phyloP scores from a whole-genome alignment of 92 coral and sea anemone genomes.

The Nematostella vectensis region DNA sequence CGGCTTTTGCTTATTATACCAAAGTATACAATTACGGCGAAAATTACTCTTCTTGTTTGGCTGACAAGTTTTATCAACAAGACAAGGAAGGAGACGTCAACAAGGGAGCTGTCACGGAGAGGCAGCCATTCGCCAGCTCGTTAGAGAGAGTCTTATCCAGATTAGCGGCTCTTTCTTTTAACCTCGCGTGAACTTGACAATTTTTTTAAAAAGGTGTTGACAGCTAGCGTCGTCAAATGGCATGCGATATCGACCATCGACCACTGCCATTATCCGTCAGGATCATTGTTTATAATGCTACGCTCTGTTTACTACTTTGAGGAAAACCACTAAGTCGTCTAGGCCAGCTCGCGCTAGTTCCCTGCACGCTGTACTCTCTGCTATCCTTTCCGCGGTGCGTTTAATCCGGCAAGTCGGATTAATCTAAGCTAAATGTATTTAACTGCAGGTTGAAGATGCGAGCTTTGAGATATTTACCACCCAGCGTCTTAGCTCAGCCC shows the following conservation, averaged over 20 bases:
- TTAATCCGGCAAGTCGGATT: no score
- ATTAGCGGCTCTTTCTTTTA: no score
- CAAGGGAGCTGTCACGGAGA: no score
- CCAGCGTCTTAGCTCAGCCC: not conserved
- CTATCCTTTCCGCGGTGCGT: no score
- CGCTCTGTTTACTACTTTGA: constrained; percentile 5
- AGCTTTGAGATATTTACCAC: not conserved
- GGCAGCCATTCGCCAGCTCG: no score
- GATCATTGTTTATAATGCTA: constrained; percentile 2
- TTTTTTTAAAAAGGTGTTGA: not conserved
- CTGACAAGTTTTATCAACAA: constrained; percentile 2
- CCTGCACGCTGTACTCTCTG: no score
- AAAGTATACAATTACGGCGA: constrained; percentile 4
- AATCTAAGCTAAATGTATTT: not conserved
- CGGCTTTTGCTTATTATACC: no score
- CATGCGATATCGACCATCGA: not conserved
- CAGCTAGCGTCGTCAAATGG: not conserved
- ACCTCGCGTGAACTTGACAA: not conserved
- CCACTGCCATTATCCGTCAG: no score
- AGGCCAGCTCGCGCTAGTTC: no score
- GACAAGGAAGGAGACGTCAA: constrained; percentile 1
- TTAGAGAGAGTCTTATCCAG: no score
- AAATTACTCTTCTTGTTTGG: not conserved
- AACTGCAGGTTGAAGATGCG: constrained; percentile 2
- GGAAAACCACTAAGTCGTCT: constrained; percentile 1